Evolutionary conservation across 1,140 invertebrate species (phyloP).

Genomic region (Planococcus citri): DNA sequence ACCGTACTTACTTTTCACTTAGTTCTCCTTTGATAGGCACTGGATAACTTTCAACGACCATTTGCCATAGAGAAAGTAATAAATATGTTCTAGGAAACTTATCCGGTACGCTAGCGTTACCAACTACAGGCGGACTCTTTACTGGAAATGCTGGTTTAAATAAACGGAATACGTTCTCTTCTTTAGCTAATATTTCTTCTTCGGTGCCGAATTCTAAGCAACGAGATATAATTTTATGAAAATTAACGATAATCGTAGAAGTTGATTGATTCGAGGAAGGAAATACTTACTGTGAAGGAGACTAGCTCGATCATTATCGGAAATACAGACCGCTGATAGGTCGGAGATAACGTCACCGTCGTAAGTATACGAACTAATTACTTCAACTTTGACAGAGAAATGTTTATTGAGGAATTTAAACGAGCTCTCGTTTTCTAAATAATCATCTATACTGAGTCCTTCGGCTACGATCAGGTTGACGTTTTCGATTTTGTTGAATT

Average conservation of each 20-base stretch:
- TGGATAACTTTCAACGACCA: conserved; percentile 79
- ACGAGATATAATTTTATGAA: background rate
- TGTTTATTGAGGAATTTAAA: conserved; percentile 42
- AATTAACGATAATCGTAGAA: background rate
- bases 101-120: conserved; percentile 42
- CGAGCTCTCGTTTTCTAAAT: conserved; percentile 45
- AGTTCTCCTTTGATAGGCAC: conserved; percentile 58
- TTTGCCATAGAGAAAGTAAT: conserved; percentile 64
- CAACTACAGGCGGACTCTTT: conserved; percentile 3
- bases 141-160: conserved; percentile 2
- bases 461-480: conserved; percentile 63
- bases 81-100: conserved; percentile 65
- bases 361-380: conserved; percentile 56
- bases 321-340: conserved; percentile 58
- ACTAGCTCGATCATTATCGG: conserved; percentile 47
- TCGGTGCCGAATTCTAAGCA: conserved; percentile 15
- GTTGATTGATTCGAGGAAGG: background rate
- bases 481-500: conserved; percentile 51
- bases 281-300: conserved; percentile 38
- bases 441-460: conserved; percentile 60
- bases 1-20: conserved; percentile 33
- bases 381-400: conserved; percentile 53
- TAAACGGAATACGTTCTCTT: background rate
- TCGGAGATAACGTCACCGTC: conserved; percentile 50
- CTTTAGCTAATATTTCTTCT: conserved; percentile 9